Conservation (phyloP, 1,140 invertebrate species). For the Drosophila repleta region DNA sequence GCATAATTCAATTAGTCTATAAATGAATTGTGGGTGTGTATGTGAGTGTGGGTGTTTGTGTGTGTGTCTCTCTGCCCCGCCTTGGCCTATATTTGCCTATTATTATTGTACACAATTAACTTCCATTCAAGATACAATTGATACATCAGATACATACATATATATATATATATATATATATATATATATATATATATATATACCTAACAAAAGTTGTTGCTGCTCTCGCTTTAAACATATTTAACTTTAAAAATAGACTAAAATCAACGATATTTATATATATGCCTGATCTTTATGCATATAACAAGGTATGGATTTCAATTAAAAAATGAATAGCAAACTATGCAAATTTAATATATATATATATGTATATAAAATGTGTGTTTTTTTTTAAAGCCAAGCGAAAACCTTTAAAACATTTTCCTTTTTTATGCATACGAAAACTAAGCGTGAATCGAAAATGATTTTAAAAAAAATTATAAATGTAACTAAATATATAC, state of each 20-base stretch:
- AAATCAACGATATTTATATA: not conserved
- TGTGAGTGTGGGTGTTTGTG: too few relatives aligned
- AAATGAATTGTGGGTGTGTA: slow-evolving; percentile 32
- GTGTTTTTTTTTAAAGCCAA: not conserved
- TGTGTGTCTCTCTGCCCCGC: slow-evolving; percentile 23
- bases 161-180: slow-evolving; percentile 14
- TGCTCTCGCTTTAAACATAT: not conserved
- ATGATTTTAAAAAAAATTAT: not conserved
- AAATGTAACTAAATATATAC: too few relatives aligned
- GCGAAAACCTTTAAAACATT: not conserved
- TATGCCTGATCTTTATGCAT: slow-evolving; percentile 2
- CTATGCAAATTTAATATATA: slow-evolving; percentile 1
- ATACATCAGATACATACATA: slow-evolving; percentile 20
- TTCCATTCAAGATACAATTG: slow-evolving; percentile 36
- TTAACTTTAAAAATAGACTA: slow-evolving; percentile 7
- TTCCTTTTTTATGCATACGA: not conserved
- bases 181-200: slow-evolving; percentile 19
- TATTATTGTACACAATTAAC: slow-evolving; percentile 40
- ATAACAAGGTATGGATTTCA: slow-evolving; percentile 4
- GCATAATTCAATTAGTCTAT: slow-evolving; percentile 65
- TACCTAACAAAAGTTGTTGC: slow-evolving; percentile 2
- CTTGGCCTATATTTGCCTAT: slow-evolving; percentile 21
- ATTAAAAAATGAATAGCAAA: slow-evolving; percentile 3
- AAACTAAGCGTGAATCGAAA: not conserved
- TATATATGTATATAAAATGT: not conserved